phyloP scores from a whole-genome alignment of 2,113 vertebrate genomes.

The Trematomus loennbergii region DNA sequence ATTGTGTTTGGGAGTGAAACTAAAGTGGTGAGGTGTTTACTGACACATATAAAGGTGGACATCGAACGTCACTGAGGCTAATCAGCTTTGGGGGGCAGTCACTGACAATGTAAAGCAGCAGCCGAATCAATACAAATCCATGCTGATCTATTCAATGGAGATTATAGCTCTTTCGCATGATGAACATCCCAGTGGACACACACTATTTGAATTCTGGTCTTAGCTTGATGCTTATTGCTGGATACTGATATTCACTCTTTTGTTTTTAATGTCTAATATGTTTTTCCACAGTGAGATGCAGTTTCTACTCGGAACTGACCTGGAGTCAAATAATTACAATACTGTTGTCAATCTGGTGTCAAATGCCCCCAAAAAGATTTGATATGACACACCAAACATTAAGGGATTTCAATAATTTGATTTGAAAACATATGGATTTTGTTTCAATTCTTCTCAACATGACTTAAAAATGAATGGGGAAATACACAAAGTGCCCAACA shows the following conservation, averaged over 20 bases:
- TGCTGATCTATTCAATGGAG: not conserved
- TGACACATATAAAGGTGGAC: conserved; percentile 12
- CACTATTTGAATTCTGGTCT: too few relatives aligned
- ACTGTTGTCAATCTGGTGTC: too few relatives aligned
- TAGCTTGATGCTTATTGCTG: not conserved
- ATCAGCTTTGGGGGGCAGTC: conserved; percentile 53
- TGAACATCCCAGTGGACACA: not conserved
- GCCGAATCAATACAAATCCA: conserved; percentile 23
- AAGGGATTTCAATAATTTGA: too few relatives aligned
- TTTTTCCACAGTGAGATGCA: not conserved
- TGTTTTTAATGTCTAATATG: not conserved
- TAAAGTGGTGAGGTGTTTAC: not conserved
- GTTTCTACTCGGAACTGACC: not conserved
- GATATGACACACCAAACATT: not conserved
- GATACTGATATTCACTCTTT: not conserved
- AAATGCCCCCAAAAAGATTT: too few relatives aligned
- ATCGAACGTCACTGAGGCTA: conserved; percentile 20
- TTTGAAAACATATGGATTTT: too few relatives aligned
- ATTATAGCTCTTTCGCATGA: not conserved
- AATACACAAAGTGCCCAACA: too few relatives aligned
- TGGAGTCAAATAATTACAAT: not conserved
- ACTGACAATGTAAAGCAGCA: not conserved
- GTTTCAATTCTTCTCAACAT: too few relatives aligned
- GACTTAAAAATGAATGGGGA: too few relatives aligned
- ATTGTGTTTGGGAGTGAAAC: not conserved